Base-by-base conservation (phyloP, 2,113 vertebrate species). In the Trochalopteron elliotii region DNA sequence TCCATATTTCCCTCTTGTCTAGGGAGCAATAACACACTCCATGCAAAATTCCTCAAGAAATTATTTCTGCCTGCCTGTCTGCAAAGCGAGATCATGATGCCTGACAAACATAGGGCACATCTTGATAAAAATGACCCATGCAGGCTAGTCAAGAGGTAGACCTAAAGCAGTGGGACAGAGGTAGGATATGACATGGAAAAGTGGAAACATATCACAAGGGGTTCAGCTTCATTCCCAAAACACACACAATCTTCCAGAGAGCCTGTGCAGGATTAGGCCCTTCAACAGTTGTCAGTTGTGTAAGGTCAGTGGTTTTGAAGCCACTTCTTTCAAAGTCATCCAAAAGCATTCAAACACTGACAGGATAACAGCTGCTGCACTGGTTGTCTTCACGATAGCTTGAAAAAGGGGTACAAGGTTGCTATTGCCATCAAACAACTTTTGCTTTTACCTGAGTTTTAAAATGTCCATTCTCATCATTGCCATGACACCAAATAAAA, bases 231-330 rank as follows among this genome's bases (percentile, higher is more conserved):
- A 20, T 35, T 56, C 40, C 5, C 31, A 69, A 72, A 84, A 35
- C 16, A 63, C 35, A 72, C 14, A 17, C 24, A 15, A 1, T 14
- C 21, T 57, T 68, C 47, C 50, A 39, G 68, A 69, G n/a, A 53
- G 7, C 4, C n/a, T 25, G 3, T 37, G 50, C 64, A 83, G 63
- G 50, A 77, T 10, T 0, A 0, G 25, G 30, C 5, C n/a, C 50
- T 39, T 30, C 50, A 85, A 10, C 53, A 75, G 37, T 1, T 3
- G 2, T 19, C 27, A 83, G 12, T 11, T 25, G 7, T 77, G n/a
- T 18, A 56, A 94, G 33, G 75, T 25, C 40, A 30, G 18, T 60
- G 27, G 1, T 33, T 80, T 44, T 56, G 53, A 65, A 87, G 56
- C 5, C 10, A 39, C 37, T 68, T 59, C 7, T 45, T 67, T 30